A percentile compares a stretch with the other conserved stretches of the same genome.
These are phyloP conservation scores for Thecophora atra DNA, from an alignment of 2,888 invertebrate species.

Conservation along the genomic window DNA sequence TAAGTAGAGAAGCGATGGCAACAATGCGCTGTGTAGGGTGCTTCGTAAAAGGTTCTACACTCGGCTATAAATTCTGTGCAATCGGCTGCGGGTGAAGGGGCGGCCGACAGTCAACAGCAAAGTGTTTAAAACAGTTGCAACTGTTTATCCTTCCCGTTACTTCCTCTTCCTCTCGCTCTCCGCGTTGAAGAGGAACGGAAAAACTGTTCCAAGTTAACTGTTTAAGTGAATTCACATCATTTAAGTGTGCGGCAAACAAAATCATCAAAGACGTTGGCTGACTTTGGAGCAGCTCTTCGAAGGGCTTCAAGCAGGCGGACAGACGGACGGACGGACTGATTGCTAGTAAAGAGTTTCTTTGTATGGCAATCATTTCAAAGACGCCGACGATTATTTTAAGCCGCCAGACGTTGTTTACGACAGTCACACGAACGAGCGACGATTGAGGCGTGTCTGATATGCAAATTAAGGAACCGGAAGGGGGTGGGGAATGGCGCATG, in stretches of 20 bases:
- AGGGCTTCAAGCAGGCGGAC: not conserved
- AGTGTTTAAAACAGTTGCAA: too few relatives aligned
- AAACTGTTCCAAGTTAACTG: slow-evolving; percentile 39
- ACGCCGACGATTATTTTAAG: slow-evolving; percentile 7
- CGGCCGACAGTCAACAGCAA: too few relatives aligned
- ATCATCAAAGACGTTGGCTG: slow-evolving; percentile 5
- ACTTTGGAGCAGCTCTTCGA: not conserved
- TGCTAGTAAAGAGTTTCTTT: not conserved
- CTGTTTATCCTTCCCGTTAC: not conserved
- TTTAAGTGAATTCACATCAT: slow-evolving; percentile 39
- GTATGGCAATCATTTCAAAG: slow-evolving; percentile 8
- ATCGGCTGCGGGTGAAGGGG: too few relatives aligned
- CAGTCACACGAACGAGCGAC: not conserved
- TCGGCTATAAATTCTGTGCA: too few relatives aligned
- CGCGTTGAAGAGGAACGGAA: slow-evolving; percentile 37
- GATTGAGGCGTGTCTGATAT: slow-evolving; percentile 11
- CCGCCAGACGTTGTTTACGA: slow-evolving; percentile 9
- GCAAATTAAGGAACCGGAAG: not conserved
- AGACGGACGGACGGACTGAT: not conserved
- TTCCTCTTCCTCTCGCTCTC: not conserved
- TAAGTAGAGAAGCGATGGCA: not conserved
- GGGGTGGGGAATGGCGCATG: not conserved
- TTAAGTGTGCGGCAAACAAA: slow-evolving; percentile 19
- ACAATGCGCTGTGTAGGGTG: not conserved
- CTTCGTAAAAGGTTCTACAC: too few relatives aligned